Percentiles rank a stretch among this genome's conserved stretches.
Conservation (phyloP, 2,888 invertebrate genomes). For the Drosophila colorata region DNA sequence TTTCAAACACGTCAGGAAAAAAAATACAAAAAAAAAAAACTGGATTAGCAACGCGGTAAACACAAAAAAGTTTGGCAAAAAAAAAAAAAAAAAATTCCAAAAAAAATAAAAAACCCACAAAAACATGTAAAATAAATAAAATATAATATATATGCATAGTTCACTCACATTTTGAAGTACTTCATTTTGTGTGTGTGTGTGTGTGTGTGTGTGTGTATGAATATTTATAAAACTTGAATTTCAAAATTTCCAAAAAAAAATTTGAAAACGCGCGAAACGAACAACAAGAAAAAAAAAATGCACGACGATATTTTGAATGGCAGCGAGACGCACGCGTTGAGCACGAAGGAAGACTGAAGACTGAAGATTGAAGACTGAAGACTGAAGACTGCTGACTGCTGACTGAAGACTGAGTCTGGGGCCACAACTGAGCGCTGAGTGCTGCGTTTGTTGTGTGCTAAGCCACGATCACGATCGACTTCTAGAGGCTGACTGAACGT, state of each 20-base stretch:
- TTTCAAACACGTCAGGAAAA: constrained; percentile 46
- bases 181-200: constrained; percentile 71
- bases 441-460: constrained; percentile 12
- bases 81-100: constrained; percentile 11
- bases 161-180: constrained; percentile 83
- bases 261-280: constrained; percentile 57
- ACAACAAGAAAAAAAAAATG: constrained; percentile 35
- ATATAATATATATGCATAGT: constrained; percentile 1
- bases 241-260: constrained; percentile 37
- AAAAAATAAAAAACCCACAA: constrained; percentile 10
- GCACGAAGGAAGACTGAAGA: constrained; percentile 31
- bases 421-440: constrained; percentile 45
- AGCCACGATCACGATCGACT: constrained; percentile 78
- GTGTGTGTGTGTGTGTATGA: constrained; percentile 15
- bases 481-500: constrained; percentile 78
- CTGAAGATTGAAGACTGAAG: constrained; percentile 10
- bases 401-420: constrained; percentile 31
- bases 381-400: constrained; percentile 36
- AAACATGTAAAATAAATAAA: constrained; percentile 16
- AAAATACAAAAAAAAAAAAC: constrained; percentile 14
- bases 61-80: constrained; percentile 22
- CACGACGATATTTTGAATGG: constrained; percentile 24
- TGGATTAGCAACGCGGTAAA: constrained; percentile 14
- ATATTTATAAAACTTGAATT: constrained; percentile 38
- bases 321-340: constrained; percentile 26